Conservation (phyloP, 2,797 vertebrate genomes). For the Eleutherodactylus coqui region DNA sequence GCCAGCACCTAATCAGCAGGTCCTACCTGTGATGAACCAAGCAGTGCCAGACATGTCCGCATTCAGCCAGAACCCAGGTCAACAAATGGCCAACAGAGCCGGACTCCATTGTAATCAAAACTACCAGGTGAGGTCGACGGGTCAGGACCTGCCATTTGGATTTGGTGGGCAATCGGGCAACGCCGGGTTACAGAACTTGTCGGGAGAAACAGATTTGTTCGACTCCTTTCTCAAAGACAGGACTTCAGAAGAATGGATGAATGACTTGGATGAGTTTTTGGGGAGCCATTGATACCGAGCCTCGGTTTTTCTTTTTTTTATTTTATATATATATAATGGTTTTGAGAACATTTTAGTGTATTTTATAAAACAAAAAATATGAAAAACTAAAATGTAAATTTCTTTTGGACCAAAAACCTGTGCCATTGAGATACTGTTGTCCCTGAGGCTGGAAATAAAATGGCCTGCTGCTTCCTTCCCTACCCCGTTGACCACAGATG, state of each 20-base stretch:
- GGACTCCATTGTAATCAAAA: conserved; percentile 89
- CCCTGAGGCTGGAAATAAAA: conserved; percentile 67
- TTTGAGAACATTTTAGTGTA: conserved; percentile 57
- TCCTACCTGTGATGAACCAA: conserved; percentile 78
- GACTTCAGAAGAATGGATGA: conserved; percentile 98
- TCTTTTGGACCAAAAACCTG: conserved; percentile 79
- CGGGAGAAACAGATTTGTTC: conserved; percentile 90
- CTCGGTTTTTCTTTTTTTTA: not conserved
- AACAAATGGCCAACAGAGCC: conserved; percentile 76
- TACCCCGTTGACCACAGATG: conserved; percentile 30
- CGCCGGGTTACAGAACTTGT: conserved; percentile 79
- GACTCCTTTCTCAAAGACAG: conserved; percentile 94
- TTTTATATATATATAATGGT: conserved; percentile 65
- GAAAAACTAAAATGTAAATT: conserved; percentile 67
- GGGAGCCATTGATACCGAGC: conserved; percentile 82
- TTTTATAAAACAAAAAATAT: conserved; percentile 65
- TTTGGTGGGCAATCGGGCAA: conserved; percentile 82
- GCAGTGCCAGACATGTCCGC: conserved; percentile 83
- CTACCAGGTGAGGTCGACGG: conserved; percentile 87
- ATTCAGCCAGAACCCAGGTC: conserved; percentile 82
- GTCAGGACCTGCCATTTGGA: conserved; percentile 88
- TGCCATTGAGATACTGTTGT: conserved; percentile 68
- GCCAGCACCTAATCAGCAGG: conserved; percentile 80
- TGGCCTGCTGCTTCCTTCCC: conserved; percentile 67
- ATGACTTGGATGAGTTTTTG: conserved; percentile 92